Percentiles rank a stretch among this genome's conserved stretches.
Conservation (phyloP, 1,140 invertebrate species). For the Vanessa atalanta region DNA sequence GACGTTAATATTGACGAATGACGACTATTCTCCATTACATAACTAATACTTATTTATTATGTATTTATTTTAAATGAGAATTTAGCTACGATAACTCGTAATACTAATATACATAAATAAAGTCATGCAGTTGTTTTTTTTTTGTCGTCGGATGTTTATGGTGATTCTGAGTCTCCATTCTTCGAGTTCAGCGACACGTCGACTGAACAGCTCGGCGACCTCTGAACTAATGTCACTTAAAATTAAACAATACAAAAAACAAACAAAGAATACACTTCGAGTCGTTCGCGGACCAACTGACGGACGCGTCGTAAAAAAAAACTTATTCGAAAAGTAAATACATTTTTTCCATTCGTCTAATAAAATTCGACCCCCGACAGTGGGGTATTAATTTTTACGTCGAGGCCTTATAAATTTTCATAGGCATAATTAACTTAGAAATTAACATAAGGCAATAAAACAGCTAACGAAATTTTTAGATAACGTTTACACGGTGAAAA, state of each 20-base stretch:
- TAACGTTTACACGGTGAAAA: constrained; percentile 63
- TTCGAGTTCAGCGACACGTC: constrained; percentile 41
- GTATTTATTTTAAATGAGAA: neutral
- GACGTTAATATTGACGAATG: constrained; percentile 26
- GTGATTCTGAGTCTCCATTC: neutral
- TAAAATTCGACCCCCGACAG: constrained; percentile 68
- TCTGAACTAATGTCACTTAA: constrained; percentile 65
- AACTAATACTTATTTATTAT: constrained; percentile 1
- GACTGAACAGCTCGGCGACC: constrained; percentile 43
- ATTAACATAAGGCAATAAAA: constrained; percentile 80
- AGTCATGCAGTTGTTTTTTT: no score
- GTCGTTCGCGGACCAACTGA: constrained; percentile 62
- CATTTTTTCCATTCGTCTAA: constrained; percentile 56
- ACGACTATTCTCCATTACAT: neutral
- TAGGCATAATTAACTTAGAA: constrained; percentile 80
- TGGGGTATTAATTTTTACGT: constrained; percentile 74
- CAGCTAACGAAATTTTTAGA: constrained; percentile 77
- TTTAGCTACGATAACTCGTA: neutral
- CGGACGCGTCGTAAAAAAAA: constrained; percentile 45
- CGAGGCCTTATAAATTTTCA: constrained; percentile 77
- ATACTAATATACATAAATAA: neutral
- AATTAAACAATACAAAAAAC: constrained; percentile 57
- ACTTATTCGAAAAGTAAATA: constrained; percentile 54
- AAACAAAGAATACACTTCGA: constrained; percentile 73
- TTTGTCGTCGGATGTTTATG: no score